Evolutionary conservation across 2,888 invertebrate species (phyloP), one percentile per base, ranked within the genome.

Genomic region (Urechis unicinctus): DNA sequence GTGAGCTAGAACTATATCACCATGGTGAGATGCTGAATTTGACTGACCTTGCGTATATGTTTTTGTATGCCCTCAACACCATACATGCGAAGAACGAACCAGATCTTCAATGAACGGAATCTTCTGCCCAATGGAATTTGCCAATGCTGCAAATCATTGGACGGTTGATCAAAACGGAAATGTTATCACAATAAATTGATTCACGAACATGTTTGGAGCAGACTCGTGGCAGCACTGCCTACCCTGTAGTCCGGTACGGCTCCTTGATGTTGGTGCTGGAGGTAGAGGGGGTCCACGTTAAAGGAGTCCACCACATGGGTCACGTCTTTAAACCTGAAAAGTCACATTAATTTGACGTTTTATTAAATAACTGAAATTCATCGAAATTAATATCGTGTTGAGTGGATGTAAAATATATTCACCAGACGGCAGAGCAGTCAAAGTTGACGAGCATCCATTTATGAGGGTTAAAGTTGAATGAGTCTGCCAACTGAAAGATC

Each of bases 401-500:
- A n/a, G n/a, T n/a, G n/a, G 21, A 17, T 64, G 71, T 65, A n/a
- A n/a, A n/a, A n/a, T n/a, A n/a, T n/a, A n/a, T n/a, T n/a, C 81
- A 94, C 95, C 97, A 98, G 89, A 98, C 88, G 0, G 94, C 91
- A 0, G 97, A 96, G 73, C 97, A 98, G 77, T 98, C 98, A 67
- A 97, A 98, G 79, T 95, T 94, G 13, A 97, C 90, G 89, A 96
- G 88, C 73, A 99, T 79, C 93, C 97, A 97, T 78, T 99, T 98
- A 60, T 95, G 95, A 1, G 97, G 94, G 79, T 98, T 98, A 78
- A 97, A 96, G 21, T 95, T 96, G 63, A 97, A 88, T 0, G 97
- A 96, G 73, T 95, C 88, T 0, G 90, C 94, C 66, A 85, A 82
- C 74, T 78, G 69, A 26, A 68, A 68, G 30, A 50, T 21, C 9